These are phyloP conservation scores for Taurulus bubalis DNA, from an alignment of 2,113 vertebrate genomes.

Conservation along the genomic window DNA sequence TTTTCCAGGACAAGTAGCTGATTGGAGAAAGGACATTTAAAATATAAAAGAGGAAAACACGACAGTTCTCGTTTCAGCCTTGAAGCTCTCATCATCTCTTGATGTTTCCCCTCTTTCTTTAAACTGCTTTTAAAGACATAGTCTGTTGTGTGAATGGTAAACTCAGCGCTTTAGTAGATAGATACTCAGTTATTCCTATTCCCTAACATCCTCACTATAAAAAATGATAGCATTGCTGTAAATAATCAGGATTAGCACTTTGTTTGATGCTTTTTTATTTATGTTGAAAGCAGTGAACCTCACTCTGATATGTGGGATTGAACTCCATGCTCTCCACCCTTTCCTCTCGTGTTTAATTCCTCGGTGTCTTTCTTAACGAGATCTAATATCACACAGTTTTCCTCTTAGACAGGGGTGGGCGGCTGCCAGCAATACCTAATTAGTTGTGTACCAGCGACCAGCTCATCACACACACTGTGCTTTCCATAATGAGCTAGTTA, in stretches of 20 bases:
- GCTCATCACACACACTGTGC: constrained; percentile 22
- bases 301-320: not conserved
- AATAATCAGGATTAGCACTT: not conserved
- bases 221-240: not conserved
- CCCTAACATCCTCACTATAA: not conserved
- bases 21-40: not conserved
- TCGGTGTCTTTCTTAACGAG: not conserved
- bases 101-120: not conserved
- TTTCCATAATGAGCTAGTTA: constrained; percentile 40
- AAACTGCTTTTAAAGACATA: not conserved
- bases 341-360: constrained; percentile 1
- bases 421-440: constrained; percentile 35
- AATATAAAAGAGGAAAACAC: not conserved
- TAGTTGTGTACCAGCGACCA: constrained; percentile 39
- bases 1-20: constrained; percentile 3
- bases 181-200: not conserved
- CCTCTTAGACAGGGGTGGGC: not conserved
- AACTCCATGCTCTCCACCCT: not conserved
- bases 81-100: not conserved
- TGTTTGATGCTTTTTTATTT: not conserved
- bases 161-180: not conserved
- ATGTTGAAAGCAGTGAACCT: not conserved
- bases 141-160: not conserved
- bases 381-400: constrained; percentile 14
- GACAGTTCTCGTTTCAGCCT: not conserved